These are phyloP conservation scores for Leptopilina drosophilae DNA, from an alignment of 2,888 invertebrate genomes.

Conservation along the genomic window DNA sequence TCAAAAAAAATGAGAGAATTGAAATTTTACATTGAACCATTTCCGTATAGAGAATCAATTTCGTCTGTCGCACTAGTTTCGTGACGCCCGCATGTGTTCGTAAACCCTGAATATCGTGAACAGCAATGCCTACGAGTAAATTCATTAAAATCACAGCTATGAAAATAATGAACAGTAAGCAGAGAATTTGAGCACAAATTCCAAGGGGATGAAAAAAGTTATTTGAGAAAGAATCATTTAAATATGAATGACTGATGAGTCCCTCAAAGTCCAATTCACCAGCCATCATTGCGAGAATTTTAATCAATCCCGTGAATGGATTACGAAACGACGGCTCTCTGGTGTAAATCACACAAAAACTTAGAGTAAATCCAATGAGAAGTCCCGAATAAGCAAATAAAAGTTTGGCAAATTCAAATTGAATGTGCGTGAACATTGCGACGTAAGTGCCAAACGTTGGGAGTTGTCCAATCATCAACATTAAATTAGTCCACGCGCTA, in stretches of 20 bases:
- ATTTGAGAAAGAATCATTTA: conserved; percentile 63
- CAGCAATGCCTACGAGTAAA: conserved; percentile 75
- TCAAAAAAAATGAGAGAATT: conserved; percentile 73
- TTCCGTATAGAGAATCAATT: conserved; percentile 78
- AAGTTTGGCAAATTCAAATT: conserved; percentile 75
- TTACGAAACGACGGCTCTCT: conserved; percentile 72
- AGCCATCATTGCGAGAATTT: conserved; percentile 76
- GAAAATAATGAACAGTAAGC: conserved; percentile 74
- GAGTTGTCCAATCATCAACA: conserved; percentile 77
- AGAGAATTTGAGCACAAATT: conserved; percentile 73
- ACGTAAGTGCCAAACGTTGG: conserved; percentile 78
- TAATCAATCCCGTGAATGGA: conserved; percentile 73
- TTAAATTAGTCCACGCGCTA: conserved; percentile 76
- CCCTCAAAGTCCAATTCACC: conserved; percentile 75
- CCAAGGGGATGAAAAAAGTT: conserved; percentile 72
- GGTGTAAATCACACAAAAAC: conserved; percentile 76
- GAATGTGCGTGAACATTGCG: conserved; percentile 77
- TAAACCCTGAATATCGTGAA: conserved; percentile 76
- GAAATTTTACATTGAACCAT: conserved; percentile 75
- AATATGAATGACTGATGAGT: conserved; percentile 68
- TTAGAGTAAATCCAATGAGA: conserved; percentile 76
- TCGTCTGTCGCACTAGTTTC: conserved; percentile 77
- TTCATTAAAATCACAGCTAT: conserved; percentile 76
- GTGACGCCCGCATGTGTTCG: conserved; percentile 78
- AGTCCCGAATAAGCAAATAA: conserved; percentile 75